Base-by-base conservation (phyloP, 2,797 vertebrate species). In the Telmatherina bonti region DNA sequence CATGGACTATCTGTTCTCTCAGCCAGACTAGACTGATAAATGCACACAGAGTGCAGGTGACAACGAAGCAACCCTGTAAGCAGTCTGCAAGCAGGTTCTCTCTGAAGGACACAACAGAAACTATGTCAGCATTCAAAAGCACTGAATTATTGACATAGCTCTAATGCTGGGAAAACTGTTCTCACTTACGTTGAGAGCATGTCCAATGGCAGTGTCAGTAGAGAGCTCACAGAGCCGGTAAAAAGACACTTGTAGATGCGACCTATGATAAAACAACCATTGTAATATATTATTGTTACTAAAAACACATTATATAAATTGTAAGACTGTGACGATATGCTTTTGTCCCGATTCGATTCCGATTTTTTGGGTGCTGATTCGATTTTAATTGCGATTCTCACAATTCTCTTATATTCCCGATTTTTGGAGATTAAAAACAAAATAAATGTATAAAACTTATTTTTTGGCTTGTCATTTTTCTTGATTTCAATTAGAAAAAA, bases 171-270 rank as follows among this genome's bases (percentile, higher is more conserved):
- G 22, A 63, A 58, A 1, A 29, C 0, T n/a, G 16, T 24, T n/a
- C 38, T 33, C 56, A 97, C 98, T 97, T 93, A 99, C 98, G 98
- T 99, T 60, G 98, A 99, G 70, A 99, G 94, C 97, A 99, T 99
- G 92, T 99, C 98, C 90, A 99, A 90, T 0, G 98, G 98, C 92
- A 99, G 95, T 52, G 98, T 99, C 95, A 99, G 93, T 75, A 99
- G 95, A 67, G 98, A 99, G 96, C 97, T 99, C 95, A 99, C 97
- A 81, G 98, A 99, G 95, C 98, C 98, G 79, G 98, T 99, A 96
- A 99, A 99, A 93, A 99, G 96, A 96, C 98, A 99, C 95, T 99
- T 99, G 94, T 99, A 99, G 92, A 99, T 99, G 78, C 98, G 98
- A 95, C 98, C 98, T 99, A 76, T 62, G 22, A 65, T 0, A 66